Base-by-base conservation (phyloP, 1,140 invertebrate genomes). In the Brachionus asplanchnoidis region DNA sequence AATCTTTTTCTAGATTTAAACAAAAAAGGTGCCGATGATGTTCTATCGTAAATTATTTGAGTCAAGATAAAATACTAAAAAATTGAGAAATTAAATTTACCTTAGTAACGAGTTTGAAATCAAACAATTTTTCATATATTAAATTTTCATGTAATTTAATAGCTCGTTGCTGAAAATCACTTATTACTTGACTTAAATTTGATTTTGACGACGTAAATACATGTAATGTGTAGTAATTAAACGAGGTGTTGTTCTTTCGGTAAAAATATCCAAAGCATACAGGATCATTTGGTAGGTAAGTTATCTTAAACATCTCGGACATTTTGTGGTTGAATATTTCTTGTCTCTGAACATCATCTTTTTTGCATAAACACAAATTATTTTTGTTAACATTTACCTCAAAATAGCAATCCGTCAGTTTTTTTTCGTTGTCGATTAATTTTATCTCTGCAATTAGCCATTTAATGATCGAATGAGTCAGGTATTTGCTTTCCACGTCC, bases 201-300 rank as follows among this genome's bases (percentile, higher is more conserved):
- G 79, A 82, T 60, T 68, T 82, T 6, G 20, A 65, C 53, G 79
- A 82, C 0, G 20, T 20, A 23, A 82, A 65, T 9, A 46, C 79
- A 68, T 82, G 79, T 44, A 82, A 28, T 2, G 53, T 68, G 40
- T 82, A 82, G 36, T 65, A 68, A 65, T 65, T 60, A 50, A 77
- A 82, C n/a, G 53, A 65, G 17, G 53, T 82, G 12, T 60, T 65
- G 8, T 42, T 44, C 8, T 65, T 82, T 46, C 50, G 23, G 42
- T 82, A 60, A 82, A 82, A 82, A 68, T 82, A 82, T 20, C 79
- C 79, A 82, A 82, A 60, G n/a, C 79, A 82, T 6, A 40, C 42
- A n/a, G 79, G 79, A 65, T 82, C 79, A 26, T 65, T 65, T 3
- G 20, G n/a, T 9, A 82, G 20, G 6, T 40, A 60, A 40, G 79